Conservation (phyloP, 2,113 vertebrate genomes). For the Helogale parvula region DNA sequence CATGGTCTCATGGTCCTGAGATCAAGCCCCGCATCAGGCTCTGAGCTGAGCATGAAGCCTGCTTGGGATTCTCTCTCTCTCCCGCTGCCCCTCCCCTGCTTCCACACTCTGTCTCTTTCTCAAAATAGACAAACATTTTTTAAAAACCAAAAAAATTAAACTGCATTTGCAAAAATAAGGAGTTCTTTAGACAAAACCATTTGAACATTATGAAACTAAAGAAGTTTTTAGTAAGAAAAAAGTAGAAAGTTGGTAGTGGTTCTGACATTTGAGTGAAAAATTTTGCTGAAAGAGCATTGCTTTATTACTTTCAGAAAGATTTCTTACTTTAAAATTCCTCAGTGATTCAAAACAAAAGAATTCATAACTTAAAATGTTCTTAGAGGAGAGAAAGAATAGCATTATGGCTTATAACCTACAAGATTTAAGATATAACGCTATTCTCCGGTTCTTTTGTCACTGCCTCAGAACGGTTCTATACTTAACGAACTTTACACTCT, state of each 20-base stretch:
- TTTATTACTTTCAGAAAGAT: constrained; percentile 45
- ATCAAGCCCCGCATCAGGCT: neutral
- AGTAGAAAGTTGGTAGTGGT: neutral
- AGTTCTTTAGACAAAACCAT: neutral
- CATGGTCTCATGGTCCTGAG: neutral
- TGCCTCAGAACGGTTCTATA: constrained; percentile 37
- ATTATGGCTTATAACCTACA: neutral
- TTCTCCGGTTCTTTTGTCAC: neutral
- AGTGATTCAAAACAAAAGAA: constrained; percentile 61
- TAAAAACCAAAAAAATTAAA: neutral
- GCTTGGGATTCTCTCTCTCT: neutral
- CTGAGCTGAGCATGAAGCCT: neutral
- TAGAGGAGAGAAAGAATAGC: constrained; percentile 33
- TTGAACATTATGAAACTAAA: neutral
- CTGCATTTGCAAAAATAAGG: constrained; percentile 40
- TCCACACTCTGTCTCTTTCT: neutral
- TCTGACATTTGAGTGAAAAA: constrained; percentile 61
- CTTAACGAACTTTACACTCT: constrained; percentile 43
- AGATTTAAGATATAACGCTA: constrained; percentile 19
- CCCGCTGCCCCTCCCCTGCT: neutral
- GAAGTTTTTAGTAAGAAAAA: constrained; percentile 1
- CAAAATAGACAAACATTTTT: neutral
- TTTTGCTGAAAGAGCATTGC: constrained; percentile 45
- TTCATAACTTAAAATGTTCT: constrained; percentile 55
- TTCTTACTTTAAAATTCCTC: constrained; percentile 58